A percentile compares a stretch with the other conserved stretches of the same genome.
Conservation (phyloP, 2,113 vertebrate genomes). For the Thamnophis sirtalis region DNA sequence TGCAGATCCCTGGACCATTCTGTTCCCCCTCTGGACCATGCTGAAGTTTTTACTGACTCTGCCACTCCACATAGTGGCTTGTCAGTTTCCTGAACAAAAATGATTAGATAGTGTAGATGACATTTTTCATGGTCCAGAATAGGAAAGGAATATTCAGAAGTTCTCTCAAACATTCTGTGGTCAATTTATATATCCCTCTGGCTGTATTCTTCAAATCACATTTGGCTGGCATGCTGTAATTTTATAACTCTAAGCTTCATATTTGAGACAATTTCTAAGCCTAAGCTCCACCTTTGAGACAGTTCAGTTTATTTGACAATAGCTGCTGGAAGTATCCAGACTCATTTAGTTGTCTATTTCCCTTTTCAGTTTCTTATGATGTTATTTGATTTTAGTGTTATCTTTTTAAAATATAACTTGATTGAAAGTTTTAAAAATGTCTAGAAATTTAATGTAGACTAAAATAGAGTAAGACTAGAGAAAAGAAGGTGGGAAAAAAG, state of each 20-base stretch:
- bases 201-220: not conserved
- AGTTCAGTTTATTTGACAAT: not conserved
- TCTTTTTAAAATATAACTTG: not conserved
- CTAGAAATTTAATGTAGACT: not conserved
- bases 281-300: too few species aligned
- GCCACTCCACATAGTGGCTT: not conserved
- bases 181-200: not conserved
- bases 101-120: not conserved
- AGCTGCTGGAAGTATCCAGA: not conserved
- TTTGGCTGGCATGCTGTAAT: not conserved
- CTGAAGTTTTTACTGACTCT: not conserved
- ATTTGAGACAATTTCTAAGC: not conserved
- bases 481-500: not conserved
- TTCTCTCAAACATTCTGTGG: not conserved
- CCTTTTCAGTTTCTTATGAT: not conserved
- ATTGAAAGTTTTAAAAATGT: not conserved
- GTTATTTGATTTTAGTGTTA: not conserved
- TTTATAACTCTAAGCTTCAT: not conserved
- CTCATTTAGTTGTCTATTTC: not conserved
- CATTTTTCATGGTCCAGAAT: not conserved
- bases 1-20: not conserved
- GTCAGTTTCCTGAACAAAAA: not conserved
- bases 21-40: not conserved
- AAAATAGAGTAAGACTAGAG: not conserved
- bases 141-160: not conserved